Evolutionary conservation across 2,888 invertebrate species (phyloP).

Genomic region (Parnassius smintheus): DNA sequence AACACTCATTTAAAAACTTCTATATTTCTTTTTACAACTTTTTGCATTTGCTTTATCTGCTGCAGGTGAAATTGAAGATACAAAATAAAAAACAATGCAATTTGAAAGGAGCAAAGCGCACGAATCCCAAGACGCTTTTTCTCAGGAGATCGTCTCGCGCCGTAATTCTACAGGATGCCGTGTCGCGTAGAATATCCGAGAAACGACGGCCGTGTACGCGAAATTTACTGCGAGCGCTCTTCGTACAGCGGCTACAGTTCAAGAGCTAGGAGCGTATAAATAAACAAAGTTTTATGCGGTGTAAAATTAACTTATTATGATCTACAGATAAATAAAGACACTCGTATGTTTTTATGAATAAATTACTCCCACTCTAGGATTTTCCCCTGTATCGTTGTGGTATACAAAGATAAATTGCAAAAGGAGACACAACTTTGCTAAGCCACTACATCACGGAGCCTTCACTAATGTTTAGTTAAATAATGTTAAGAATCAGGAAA

Average conservation of each 20-base stretch:
- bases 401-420: background rate
- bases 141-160: conserved; percentile 22
- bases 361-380: background rate
- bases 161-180: conserved; percentile 12
- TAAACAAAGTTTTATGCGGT: background rate
- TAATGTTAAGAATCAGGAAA: too few species aligned
- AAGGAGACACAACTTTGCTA: too few species aligned
- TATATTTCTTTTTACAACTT: too few species aligned
- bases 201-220: conserved; percentile 33
- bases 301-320: background rate
- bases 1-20: too few species aligned
- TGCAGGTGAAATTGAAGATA: too few species aligned
- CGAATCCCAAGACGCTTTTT: conserved; percentile 27
- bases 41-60: too few species aligned
- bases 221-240: conserved; percentile 26
- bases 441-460: too few species aligned
- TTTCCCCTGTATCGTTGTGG: too few species aligned
- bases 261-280: background rate
- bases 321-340: background rate
- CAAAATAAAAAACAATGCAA: conserved; percentile 33
- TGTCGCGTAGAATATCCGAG: conserved; percentile 27
- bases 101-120: conserved; percentile 36
- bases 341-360: background rate
- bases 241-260: background rate
- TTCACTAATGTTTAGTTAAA: too few species aligned